A percentile compares a stretch with the other conserved stretches of the same genome.
Evolutionary conservation across 30 jellyfish, hydroid and myxozoan genomes (phyloP).

Genomic region (Aurelia sp.): DNA sequence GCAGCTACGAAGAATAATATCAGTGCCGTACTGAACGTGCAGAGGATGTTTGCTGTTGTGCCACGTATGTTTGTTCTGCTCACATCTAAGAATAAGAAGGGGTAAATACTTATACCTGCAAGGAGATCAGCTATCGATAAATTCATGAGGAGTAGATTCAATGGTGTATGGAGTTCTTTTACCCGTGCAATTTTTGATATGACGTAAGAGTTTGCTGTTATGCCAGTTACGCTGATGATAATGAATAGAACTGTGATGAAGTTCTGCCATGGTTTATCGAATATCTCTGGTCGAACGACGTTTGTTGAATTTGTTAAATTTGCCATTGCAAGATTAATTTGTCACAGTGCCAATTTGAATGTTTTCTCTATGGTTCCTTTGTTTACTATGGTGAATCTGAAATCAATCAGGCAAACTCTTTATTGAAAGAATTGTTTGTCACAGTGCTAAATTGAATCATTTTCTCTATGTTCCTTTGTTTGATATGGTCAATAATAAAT

Average conservation of each 20-base stretch:
- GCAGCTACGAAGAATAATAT: slow-evolving; percentile 51
- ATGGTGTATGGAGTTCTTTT: slow-evolving; percentile 64
- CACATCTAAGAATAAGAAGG: slow-evolving; percentile 57
- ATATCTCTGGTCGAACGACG: slow-evolving; percentile 47
- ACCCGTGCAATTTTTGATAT: slow-evolving; percentile 4
- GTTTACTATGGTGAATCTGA: too few relatives aligned
- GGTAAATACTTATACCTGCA: slow-evolving; percentile 59
- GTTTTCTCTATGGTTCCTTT: too few relatives aligned
- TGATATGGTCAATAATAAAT: too few relatives aligned
- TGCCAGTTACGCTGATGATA: slow-evolving; percentile 21
- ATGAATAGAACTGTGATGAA: slow-evolving; percentile 30
- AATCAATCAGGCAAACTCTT: too few relatives aligned
- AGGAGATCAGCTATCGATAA: slow-evolving; percentile 65
- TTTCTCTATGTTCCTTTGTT: too few relatives aligned
- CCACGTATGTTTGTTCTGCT: slow-evolving; percentile 42
- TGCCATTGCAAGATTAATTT: neutral
- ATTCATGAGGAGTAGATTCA: slow-evolving; percentile 46
- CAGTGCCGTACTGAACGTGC: slow-evolving; percentile 65
- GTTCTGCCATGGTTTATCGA: slow-evolving; percentile 19
- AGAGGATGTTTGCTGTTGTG: slow-evolving; percentile 25
- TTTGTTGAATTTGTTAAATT: slow-evolving; percentile 10
- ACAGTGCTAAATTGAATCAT: too few relatives aligned
- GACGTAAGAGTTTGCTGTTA: slow-evolving; percentile 34
- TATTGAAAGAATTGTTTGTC: too few relatives aligned
- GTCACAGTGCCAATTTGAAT: neutral